phyloP scores from a whole-genome alignment of 2,797 vertebrate species.

The Prunella strophiata region DNA sequence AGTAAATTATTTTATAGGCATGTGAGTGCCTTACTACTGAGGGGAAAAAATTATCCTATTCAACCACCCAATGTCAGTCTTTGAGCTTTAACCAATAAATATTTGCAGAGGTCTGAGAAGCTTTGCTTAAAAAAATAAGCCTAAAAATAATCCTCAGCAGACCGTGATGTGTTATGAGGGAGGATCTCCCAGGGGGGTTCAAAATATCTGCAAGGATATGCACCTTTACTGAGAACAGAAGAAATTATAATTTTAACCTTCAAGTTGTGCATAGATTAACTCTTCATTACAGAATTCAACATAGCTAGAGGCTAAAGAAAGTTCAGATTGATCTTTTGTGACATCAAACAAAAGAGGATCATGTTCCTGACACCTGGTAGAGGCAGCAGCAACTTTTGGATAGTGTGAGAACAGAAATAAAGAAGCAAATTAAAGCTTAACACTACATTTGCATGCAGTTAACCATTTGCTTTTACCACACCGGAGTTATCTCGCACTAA shows the following conservation, averaged over 20 bases:
- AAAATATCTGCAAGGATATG: conserved; percentile 1
- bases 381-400: not conserved
- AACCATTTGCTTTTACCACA: conserved; percentile 24
- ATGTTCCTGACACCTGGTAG: not conserved
- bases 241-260: conserved; percentile 22
- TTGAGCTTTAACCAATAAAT: not conserved
- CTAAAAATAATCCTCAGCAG: not conserved
- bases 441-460: not conserved
- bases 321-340: conserved; percentile 32
- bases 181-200: not conserved
- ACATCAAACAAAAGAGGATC: conserved; percentile 45
- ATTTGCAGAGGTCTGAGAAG: not conserved
- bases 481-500: accelerated
- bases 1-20: not conserved
- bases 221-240: conserved; percentile 4
- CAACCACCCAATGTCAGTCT: not conserved
- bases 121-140: not conserved
- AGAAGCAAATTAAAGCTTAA: not conserved
- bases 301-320: conserved; percentile 28
- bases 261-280: not conserved
- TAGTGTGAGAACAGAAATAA: conserved; percentile 12
- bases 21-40: not conserved
- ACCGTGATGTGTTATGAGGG: not conserved
- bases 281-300: conserved; percentile 28
- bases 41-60: not conserved